Evolutionary conservation across 2,888 invertebrate species (phyloP), one percentile per base, ranked within the genome.

Genomic region (Ormyrus pomaceus): DNA sequence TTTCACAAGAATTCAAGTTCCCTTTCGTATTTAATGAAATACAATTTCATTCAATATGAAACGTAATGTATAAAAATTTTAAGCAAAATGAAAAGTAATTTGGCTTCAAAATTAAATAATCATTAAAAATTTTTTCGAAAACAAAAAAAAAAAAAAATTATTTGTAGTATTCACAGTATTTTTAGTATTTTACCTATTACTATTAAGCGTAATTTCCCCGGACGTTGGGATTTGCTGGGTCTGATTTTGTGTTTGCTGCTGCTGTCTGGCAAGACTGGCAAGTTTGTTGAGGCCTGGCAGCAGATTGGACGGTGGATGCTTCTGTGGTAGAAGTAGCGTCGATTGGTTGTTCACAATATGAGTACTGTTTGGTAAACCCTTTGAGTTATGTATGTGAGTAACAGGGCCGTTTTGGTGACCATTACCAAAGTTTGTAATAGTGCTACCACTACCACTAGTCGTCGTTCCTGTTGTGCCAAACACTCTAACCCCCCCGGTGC

Each of bases 131-230:
- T 34, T 34, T 34, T 34, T 34, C 34, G 34, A 34, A 34, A 34
- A 34, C 4, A 34, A 34, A 34, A 34, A 34, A 34, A 34, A 4
- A 34, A 34, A 13, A 13, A 13, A 13, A 13, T 58, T 13, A n/a
- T 59, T n/a, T 8, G n/a, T 13, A 59, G 19, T 13, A 8, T 59
- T 6, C 13, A 13, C 13, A 59, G 58, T 2, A 59, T 13, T n/a
- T 58, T 58, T 70, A 77, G 45, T 62, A 34, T 6, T 48, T 68
- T 77, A 93, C 93, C 92, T 93, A 92, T 93, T 92, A 92, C 92
- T 93, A 92, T 92, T 93, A 92, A 93, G 92, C 92, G 92, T 92
- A 92, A 89, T 90, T 89, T 90, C 90, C 88, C 90, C 90, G 84
- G 90, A 87, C 87, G 89, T 86, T 86, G 89, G 87, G 86, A 90